These are phyloP conservation scores for Allobates femoralis DNA, from an alignment of 2,797 vertebrate genomes.

Conservation along the genomic window DNA sequence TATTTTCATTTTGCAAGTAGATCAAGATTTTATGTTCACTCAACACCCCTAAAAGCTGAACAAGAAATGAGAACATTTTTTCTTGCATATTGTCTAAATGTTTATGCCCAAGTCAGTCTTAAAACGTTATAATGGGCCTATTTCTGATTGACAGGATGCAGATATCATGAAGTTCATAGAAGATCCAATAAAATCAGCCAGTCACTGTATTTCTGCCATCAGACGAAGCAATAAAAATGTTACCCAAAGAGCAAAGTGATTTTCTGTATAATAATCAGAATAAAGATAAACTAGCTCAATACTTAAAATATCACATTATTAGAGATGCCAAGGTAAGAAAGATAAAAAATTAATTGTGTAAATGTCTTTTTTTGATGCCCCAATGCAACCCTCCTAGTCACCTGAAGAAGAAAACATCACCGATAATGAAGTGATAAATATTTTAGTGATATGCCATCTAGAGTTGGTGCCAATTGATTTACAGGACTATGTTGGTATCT, in stretches of 20 bases:
- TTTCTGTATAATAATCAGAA: slow-evolving; percentile 85
- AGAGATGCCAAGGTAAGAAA: slow-evolving; percentile 76
- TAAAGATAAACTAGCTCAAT: slow-evolving; percentile 79
- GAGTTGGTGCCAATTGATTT: no score
- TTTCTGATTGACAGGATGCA: slow-evolving; percentile 77
- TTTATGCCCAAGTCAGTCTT: not conserved
- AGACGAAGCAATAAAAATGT: slow-evolving; percentile 78
- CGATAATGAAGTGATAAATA: not conserved
- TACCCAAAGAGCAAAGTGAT: slow-evolving; percentile 83
- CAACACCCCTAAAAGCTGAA: not conserved
- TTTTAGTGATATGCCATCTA: not conserved
- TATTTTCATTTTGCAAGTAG: not conserved
- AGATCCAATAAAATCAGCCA: slow-evolving; percentile 78
- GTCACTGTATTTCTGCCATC: slow-evolving; percentile 89
- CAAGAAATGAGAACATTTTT: not conserved
- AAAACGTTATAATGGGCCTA: not conserved
- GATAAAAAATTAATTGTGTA: not conserved
- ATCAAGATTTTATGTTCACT: not conserved
- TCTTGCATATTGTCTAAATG: not conserved
- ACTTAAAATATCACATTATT: slow-evolving; percentile 90
- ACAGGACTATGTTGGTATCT: no score
- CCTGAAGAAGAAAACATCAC: not conserved
- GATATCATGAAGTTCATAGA: slow-evolving; percentile 78
- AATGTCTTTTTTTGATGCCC: not conserved
- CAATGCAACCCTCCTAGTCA: not conserved